phyloP scores from a whole-genome alignment of 1,140 invertebrate genomes.

The Reticulitermes speratus region DNA sequence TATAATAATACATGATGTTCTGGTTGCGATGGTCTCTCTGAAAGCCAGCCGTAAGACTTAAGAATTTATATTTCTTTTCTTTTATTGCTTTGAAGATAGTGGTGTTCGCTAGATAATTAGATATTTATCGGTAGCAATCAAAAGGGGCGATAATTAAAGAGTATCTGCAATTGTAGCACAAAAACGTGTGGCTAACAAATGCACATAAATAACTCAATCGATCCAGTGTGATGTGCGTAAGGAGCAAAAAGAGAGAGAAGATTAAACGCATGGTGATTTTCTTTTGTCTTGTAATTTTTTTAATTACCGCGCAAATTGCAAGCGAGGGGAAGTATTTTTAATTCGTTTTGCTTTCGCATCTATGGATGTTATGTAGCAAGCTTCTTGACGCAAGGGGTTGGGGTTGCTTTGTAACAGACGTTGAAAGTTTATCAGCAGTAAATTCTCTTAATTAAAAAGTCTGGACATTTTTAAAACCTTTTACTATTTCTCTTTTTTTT shows the following conservation, averaged over 20 bases:
- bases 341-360: constrained; percentile 11
- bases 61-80: not conserved
- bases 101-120: not conserved
- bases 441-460: constrained; percentile 32
- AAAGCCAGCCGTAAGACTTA: not conserved
- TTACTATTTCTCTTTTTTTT: constrained; percentile 1
- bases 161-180: not conserved
- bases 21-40: not conserved
- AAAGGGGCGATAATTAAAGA: constrained; percentile 5
- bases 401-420: not conserved
- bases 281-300: constrained; percentile 20
- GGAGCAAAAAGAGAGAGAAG: not conserved
- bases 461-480: constrained; percentile 26
- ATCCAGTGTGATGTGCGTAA: not conserved
- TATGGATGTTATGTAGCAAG: not conserved
- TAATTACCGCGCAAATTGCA: constrained; percentile 19
- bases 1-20: not conserved
- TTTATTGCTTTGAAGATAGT: not conserved
- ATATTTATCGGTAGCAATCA: constrained; percentile 16
- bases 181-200: not conserved
- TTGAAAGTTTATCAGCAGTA: constrained; percentile 29
- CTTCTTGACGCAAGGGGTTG: not conserved
- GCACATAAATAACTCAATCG: constrained; percentile 12
- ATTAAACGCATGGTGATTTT: not conserved
- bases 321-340: not conserved